These are phyloP conservation scores for Drosophila maculinotata DNA, from an alignment of 2,888 invertebrate species.

Conservation along the genomic window DNA sequence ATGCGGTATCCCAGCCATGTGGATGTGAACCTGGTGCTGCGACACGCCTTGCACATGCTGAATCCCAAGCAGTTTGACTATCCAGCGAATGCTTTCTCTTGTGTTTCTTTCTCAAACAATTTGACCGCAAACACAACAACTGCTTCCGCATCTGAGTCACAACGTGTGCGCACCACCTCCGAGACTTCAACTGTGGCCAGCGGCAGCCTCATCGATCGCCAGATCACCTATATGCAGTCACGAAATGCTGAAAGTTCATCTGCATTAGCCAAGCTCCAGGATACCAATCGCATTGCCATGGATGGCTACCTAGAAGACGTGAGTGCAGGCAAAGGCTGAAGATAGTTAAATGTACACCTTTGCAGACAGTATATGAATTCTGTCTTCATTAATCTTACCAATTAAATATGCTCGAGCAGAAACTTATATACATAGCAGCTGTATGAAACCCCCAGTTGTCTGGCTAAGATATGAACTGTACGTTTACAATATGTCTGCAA, in stretches of 20 bases:
- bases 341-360: too few species aligned
- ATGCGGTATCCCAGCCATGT: slow-evolving; percentile 89
- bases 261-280: slow-evolving; percentile 73
- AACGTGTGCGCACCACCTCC: slow-evolving; percentile 43
- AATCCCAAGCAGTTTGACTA: slow-evolving; percentile 84
- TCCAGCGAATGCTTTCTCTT: slow-evolving; percentile 82
- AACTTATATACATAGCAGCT: too few species aligned
- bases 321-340: slow-evolving; percentile 28
- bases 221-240: slow-evolving; percentile 76
- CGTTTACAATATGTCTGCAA: too few species aligned
- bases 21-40: slow-evolving; percentile 88
- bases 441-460: too few species aligned
- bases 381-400: too few species aligned
- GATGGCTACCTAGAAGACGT: slow-evolving; percentile 85
- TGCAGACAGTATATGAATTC: too few species aligned
- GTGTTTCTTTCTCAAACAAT: slow-evolving; percentile 61
- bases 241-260: slow-evolving; percentile 79
- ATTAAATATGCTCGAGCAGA: too few species aligned
- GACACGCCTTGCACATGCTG: slow-evolving; percentile 87
- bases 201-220: slow-evolving; percentile 68
- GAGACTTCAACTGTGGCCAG: slow-evolving; percentile 41
- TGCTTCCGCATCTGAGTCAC: slow-evolving; percentile 4
- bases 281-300: slow-evolving; percentile 81
- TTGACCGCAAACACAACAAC: neutral
- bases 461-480: too few species aligned